Evolutionary conservation across 1,140 invertebrate species (phyloP), one percentile per base, ranked within the genome.

Genomic region (Brachionus koreanus): DNA sequence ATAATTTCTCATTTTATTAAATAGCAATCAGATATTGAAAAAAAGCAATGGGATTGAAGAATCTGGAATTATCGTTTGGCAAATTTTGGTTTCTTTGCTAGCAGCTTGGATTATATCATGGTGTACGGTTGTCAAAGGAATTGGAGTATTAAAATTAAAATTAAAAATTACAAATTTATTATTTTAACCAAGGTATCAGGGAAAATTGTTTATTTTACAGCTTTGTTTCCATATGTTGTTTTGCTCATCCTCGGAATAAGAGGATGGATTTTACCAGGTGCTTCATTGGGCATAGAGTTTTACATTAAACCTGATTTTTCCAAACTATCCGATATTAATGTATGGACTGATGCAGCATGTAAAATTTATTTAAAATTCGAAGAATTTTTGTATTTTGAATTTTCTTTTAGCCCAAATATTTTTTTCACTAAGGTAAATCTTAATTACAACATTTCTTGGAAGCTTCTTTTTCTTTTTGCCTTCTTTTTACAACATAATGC

Each of bases 31-130:
- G 3, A 67, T 82, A 19, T 33, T 82, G 23, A 49, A 82, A 23
- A 72, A 61, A 29, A 75, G 63, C 6, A n/a, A 12, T 13, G 79
- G 81, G 9, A 83, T 83, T 46, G 82, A 83, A 42, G 52, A 83
- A 9, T 19, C 79, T n/a, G 83, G 83, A 13, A 35, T 19, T 19
- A 25, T 83, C 13, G 77, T 81, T 10, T 52, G 77, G 82, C 77
- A 83, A 37, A 19, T 83, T 5, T 13, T 83, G 35, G 39, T 83
- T 43, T 42, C 77, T 29, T 84, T 88, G 5, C 82, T 86, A 13
- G 46, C 86, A 5, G 83, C 86, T 16, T 89, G 88, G 88, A 9
- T 87, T 6, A 82, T 87, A 74, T 86, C 88, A n/a, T 86, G 84
- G 49, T 57, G 84, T 3, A 82, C 84, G 19, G 84, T 88, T 1